phyloP scores from a whole-genome alignment of 2,888 invertebrate species.

The Chouioia cunea region DNA sequence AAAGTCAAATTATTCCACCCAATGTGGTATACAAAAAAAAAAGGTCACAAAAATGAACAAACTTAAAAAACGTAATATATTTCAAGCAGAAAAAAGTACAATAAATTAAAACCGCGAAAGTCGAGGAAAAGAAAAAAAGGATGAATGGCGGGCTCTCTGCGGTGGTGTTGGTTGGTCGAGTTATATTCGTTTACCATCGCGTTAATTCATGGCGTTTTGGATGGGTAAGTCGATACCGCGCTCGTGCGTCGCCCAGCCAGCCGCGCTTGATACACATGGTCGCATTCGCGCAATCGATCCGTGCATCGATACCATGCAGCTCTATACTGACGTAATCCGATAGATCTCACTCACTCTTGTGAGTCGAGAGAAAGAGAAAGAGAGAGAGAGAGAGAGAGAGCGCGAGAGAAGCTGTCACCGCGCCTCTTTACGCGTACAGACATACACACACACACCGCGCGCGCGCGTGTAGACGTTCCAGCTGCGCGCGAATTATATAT shows the following conservation, averaged over 20 bases:
- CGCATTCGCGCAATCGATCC: slow-evolving; percentile 65
- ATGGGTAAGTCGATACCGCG: slow-evolving; percentile 63
- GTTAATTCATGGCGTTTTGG: slow-evolving; percentile 69
- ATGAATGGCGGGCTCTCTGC: too few relatives aligned
- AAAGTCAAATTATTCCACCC: too few relatives aligned
- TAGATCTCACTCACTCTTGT: slow-evolving; percentile 29
- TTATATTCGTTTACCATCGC: slow-evolving; percentile 68
- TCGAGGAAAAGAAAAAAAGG: too few relatives aligned
- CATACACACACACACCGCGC: too few relatives aligned
- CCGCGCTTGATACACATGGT: slow-evolving; percentile 18
- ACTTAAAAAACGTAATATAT: too few relatives aligned
- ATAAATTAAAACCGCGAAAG: too few relatives aligned
- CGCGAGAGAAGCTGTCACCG: not conserved
- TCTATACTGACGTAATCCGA: slow-evolving; percentile 47
- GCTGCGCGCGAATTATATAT: slow-evolving; percentile 14
- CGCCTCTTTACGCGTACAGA: not conserved
- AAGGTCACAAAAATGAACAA: too few relatives aligned
- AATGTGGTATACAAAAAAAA: too few relatives aligned
- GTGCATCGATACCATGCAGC: slow-evolving; percentile 57
- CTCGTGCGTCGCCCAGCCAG: slow-evolving; percentile 47
- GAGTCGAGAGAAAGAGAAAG: too few relatives aligned
- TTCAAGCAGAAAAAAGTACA: too few relatives aligned
- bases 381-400: too few relatives aligned
- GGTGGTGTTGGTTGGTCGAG: slow-evolving; percentile 60
- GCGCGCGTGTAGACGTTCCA: too few relatives aligned